Evolutionary conservation across 2,888 invertebrate species (phyloP).

Genomic region (Netelia fuscicornis): DNA sequence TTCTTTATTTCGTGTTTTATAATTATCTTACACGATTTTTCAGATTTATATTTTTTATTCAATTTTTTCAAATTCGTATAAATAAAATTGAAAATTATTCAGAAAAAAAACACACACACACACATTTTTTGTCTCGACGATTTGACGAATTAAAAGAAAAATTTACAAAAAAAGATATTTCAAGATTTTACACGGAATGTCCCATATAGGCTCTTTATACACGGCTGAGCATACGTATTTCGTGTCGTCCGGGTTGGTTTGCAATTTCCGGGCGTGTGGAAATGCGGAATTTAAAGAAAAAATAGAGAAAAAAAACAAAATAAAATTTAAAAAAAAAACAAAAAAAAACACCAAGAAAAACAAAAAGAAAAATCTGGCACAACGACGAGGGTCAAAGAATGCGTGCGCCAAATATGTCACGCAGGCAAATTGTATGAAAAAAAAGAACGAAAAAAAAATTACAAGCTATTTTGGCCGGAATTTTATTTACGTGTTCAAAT

Average conservation of each 20-base stretch:
- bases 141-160: not conserved
- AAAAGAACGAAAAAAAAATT: too few species aligned
- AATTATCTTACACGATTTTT: too few species aligned
- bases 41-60: too few species aligned
- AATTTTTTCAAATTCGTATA: too few species aligned
- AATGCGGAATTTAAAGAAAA: slow-evolving; percentile 37
- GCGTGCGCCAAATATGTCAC: slow-evolving; percentile 38
- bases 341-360: not conserved
- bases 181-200: not conserved
- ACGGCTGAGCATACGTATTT: slow-evolving; percentile 1
- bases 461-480: too few species aligned
- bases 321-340: not conserved
- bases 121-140: too few species aligned
- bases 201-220: slow-evolving; percentile 29
- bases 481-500: too few species aligned
- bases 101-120: too few species aligned
- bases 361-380: slow-evolving; percentile 22
- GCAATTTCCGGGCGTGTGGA: slow-evolving; percentile 54
- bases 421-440: slow-evolving; percentile 11
- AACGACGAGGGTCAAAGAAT: slow-evolving; percentile 18
- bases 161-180: not conserved
- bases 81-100: too few species aligned
- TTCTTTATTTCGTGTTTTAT: too few species aligned
- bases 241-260: slow-evolving; percentile 8
- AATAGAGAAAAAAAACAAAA: not conserved